phyloP scores from a whole-genome alignment of 2,113 vertebrate genomes.

The Motacilla tschutschensis region DNA sequence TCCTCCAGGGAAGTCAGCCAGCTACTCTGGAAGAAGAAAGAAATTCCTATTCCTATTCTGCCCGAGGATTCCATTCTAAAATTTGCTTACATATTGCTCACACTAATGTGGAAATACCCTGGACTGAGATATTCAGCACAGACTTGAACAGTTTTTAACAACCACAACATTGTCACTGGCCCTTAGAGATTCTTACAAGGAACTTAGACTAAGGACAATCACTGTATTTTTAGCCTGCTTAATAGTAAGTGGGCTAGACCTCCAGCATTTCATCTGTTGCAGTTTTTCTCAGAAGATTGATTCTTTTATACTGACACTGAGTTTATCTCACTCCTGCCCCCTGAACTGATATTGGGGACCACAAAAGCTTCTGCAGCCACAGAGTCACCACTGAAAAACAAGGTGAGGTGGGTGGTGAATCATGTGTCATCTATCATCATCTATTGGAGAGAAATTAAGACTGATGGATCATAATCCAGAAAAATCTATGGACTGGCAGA shows the following conservation, averaged over 20 bases:
- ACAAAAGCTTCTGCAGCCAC: not conserved
- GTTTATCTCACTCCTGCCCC: not conserved
- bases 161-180: not conserved
- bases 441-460: not conserved
- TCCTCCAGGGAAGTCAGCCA: not conserved
- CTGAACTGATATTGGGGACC: fast-evolving
- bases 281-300: not conserved
- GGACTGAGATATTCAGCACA: not conserved
- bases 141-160: not conserved
- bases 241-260: not conserved
- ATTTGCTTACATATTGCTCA: not conserved
- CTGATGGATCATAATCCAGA: not conserved
- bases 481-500: not conserved
- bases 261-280: fast-evolving
- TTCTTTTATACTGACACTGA: not conserved
- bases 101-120: not conserved
- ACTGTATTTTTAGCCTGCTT: not conserved
- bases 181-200: not conserved
- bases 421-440: not conserved
- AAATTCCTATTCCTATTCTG: not conserved
- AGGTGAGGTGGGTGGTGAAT: not conserved
- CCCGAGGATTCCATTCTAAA: not conserved
- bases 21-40: not conserved
- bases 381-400: not conserved
- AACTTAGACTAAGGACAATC: not conserved